phyloP scores from a whole-genome alignment of 1,140 invertebrate species.

The Pseudomyrmex concolor region DNA sequence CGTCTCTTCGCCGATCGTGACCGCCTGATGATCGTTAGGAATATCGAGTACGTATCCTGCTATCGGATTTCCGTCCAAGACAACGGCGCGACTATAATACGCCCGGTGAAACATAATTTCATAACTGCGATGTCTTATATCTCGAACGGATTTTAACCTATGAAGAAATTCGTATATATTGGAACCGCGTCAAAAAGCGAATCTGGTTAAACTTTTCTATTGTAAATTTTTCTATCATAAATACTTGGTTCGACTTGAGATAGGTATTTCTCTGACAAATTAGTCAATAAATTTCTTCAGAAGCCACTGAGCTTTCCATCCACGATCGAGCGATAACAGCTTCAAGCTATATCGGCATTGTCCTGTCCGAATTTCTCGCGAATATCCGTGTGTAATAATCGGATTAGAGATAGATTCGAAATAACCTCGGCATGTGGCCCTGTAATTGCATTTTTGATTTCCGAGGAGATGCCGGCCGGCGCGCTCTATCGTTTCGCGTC shows the following conservation, averaged over 20 bases:
- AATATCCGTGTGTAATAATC: constrained; percentile 56
- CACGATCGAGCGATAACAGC: constrained; percentile 26
- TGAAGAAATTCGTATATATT: not conserved
- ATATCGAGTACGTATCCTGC: constrained; percentile 29
- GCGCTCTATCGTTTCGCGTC: constrained; percentile 21
- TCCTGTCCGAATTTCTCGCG: constrained; percentile 43
- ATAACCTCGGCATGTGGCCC: constrained; percentile 40
- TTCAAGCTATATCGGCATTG: constrained; percentile 21
- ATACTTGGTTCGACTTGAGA: too few species aligned
- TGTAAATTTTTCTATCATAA: not conserved
- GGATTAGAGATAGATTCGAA: constrained; percentile 57
- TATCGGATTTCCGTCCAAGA: constrained; percentile 41
- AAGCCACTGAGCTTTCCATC: constrained; percentile 4
- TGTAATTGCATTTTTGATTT: constrained; percentile 51
- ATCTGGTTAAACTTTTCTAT: constrained; percentile 5
- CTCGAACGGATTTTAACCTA: not conserved
- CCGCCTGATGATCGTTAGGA: constrained; percentile 13
- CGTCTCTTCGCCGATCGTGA: not conserved
- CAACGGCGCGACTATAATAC: constrained; percentile 4
- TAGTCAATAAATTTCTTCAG: not conserved
- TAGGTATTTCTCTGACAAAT: not conserved
- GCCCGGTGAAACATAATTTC: constrained; percentile 13
- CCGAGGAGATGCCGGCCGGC: constrained; percentile 20
- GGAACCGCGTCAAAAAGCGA: not conserved
- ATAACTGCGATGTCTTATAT: not conserved